Evolutionary conservation across 2,888 invertebrate species (phyloP).

Genomic region (Xestobium rufovillosum): DNA sequence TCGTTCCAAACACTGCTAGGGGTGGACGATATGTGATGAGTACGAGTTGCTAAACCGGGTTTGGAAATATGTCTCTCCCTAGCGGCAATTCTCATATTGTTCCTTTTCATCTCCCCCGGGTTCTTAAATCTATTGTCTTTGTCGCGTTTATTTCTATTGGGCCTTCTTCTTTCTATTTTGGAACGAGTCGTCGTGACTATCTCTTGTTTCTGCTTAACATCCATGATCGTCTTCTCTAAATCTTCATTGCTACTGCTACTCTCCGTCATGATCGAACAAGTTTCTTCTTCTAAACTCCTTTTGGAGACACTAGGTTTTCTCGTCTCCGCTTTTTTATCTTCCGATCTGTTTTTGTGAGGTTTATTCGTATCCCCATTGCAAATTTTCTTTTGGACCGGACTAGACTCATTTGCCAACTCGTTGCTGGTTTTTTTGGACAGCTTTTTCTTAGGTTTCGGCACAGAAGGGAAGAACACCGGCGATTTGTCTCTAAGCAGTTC

Average conservation of each 20-base stretch:
- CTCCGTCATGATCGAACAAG: conserved; percentile 64
- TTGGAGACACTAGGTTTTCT: conserved; percentile 22
- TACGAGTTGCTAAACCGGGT: conserved; percentile 21
- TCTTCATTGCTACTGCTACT: conserved; percentile 60
- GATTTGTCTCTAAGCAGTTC: conserved; percentile 27
- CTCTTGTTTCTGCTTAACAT: neutral
- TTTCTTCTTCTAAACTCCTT: conserved; percentile 54
- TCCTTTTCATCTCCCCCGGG: conserved; percentile 24
- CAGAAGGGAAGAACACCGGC: conserved; percentile 35
- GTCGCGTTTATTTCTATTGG: conserved; percentile 1
- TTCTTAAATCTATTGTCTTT: too few relatives aligned
- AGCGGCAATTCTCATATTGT: conserved; percentile 24
- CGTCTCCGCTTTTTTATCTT: conserved; percentile 28
- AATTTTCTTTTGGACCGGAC: conserved; percentile 15
- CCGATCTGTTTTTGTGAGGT: conserved; percentile 14
- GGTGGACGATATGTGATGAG: conserved; percentile 26
- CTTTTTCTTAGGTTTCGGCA: conserved; percentile 37
- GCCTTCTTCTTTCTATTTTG: neutral
- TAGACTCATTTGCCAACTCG: too few relatives aligned
- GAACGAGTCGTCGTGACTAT: neutral
- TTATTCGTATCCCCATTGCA: conserved; percentile 22
- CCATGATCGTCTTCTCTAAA: conserved; percentile 33
- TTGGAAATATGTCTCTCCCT: conserved; percentile 30
- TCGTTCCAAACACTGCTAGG: conserved; percentile 47
- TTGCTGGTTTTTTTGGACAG: conserved; percentile 32